Evolutionary conservation across 1,140 invertebrate genomes (phyloP), one percentile per base, ranked within the genome.

Genomic region (Drosophila lini): DNA sequence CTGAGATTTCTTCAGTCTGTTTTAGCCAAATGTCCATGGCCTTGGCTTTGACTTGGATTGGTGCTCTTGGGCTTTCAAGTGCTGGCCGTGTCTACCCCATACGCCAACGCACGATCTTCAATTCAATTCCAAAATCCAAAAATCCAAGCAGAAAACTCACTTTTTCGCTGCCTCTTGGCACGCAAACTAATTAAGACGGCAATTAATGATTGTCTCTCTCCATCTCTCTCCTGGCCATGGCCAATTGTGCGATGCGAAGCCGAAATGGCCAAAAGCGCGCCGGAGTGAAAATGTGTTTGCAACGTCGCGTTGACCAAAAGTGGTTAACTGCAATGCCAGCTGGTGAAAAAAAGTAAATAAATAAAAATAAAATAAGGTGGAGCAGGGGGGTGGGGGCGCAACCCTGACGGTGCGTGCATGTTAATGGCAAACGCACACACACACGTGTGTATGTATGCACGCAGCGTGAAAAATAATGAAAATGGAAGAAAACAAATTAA

Each of bases 261-360:
- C 56, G 62, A 79, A 79, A 71, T 44, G 42, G 68, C 69, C 69
- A 58, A 76, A 62, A 69, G 52, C 13, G 65, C 56, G 62, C 63
- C 48, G 59, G 42, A 78, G 81, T 84, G 81, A 84, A 84, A 84
- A 84, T 84, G 62, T 69, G 38, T 70, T 70, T 71, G 71, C 73
- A 80, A 85, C 55, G 65, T 76, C 9, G 44, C 25, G 34, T 55
- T 64, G 57, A 62, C 80, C 74, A 80, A 84, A 83, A 74, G 40
- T 50, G 75, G 76, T 53, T 62, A 28, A 42, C 28, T 69, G 62
- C 65, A 67, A 67, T 68, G 62, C 45, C 61, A 67, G 61, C 19
- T 50, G 31, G 28, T 41, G 4, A 16, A 60, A 61, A 58, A 59
- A 58, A 19, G 38, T 41, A 34, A 61, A 55, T 55, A 25, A 79